Conservation (phyloP, 2,888 invertebrate genomes). For the Lydus trimaculatus region DNA sequence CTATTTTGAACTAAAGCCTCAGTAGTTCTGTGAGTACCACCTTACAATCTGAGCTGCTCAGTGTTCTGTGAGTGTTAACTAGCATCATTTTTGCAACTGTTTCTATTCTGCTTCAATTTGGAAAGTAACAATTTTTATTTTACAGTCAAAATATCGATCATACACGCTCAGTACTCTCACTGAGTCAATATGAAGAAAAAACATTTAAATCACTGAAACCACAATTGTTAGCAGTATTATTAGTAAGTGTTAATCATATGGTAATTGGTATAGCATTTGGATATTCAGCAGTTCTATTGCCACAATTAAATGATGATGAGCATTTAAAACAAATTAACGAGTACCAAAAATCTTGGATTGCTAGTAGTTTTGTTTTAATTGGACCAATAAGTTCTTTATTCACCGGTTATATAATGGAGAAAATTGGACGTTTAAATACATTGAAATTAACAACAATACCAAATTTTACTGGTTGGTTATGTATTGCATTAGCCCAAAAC, state of each 20-base stretch:
- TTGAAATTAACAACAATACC: slow-evolving; percentile 64
- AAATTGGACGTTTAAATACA: slow-evolving; percentile 62
- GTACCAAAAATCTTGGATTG: slow-evolving; percentile 14
- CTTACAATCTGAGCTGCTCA: too few species aligned
- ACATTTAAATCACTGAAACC: slow-evolving; percentile 57
- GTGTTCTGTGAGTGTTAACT: too few species aligned
- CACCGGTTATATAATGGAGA: slow-evolving; percentile 57
- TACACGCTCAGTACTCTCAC: slow-evolving; percentile 37
- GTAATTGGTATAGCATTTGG: slow-evolving; percentile 67
- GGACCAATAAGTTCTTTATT: slow-evolving; percentile 9
- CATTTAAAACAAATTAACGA: neutral
- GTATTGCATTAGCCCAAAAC: slow-evolving; percentile 62
- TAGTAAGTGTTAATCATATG: slow-evolving; percentile 66
- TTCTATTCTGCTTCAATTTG: too few species aligned
- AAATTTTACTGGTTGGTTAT: slow-evolving; percentile 62
- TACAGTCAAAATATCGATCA: neutral
- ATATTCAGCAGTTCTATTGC: slow-evolving; percentile 65
- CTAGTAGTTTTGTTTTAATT: slow-evolving; percentile 9
- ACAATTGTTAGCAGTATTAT: slow-evolving; percentile 63
- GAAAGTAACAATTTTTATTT: neutral
- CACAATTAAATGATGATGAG: slow-evolving; percentile 58
- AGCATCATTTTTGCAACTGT: too few species aligned
- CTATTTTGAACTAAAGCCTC: too few species aligned
- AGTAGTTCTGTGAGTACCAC: too few species aligned
- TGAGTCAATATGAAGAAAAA: slow-evolving; percentile 56